A percentile compares a stretch with the other conserved stretches of the same genome.
Conservation (phyloP, 2,888 invertebrate genomes). For the Steinernema scapterisci region DNA sequence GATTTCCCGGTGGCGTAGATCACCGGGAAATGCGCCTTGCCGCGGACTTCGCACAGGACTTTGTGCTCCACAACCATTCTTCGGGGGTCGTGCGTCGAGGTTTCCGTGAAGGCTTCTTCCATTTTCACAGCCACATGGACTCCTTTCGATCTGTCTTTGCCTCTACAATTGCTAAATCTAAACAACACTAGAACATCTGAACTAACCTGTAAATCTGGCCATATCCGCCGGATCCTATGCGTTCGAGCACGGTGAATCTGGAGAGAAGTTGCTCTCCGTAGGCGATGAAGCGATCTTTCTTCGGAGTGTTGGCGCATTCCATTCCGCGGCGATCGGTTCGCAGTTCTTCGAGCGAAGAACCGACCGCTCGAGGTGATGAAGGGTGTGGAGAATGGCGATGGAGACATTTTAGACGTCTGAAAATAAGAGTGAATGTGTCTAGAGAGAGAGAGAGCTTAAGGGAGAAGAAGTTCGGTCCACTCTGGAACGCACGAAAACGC, state of each 20-base stretch:
- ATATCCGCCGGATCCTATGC: constrained; percentile 8
- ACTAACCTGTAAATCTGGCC: not conserved
- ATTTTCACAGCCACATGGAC: constrained; percentile 37
- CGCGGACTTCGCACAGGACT: constrained; percentile 37
- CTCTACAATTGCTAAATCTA: not conserved
- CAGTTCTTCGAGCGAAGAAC: no score
- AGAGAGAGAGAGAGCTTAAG: no score
- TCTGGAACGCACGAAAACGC: no score
- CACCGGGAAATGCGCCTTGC: constrained; percentile 38
- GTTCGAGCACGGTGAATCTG: not conserved
- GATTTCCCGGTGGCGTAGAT: constrained; percentile 37
- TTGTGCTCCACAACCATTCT: constrained; percentile 38
- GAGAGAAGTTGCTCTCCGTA: constrained; percentile 22
- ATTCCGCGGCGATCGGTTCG: not conserved
- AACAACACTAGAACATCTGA: not conserved
- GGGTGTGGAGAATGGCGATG: no score
- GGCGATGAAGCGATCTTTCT: constrained; percentile 4
- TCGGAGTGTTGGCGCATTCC: not conserved
- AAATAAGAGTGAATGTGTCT: no score
- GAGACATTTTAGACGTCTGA: no score
- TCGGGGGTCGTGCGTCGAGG: constrained; percentile 35
- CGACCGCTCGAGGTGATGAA: no score
- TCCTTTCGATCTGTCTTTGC: not conserved
- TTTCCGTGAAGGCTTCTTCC: constrained; percentile 26
- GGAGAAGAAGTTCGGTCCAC: no score